A percentile compares a stretch with the other conserved stretches of the same genome.
Conservation (phyloP, 2,888 invertebrate species). For the Drepanosiphum platanoidis region DNA sequence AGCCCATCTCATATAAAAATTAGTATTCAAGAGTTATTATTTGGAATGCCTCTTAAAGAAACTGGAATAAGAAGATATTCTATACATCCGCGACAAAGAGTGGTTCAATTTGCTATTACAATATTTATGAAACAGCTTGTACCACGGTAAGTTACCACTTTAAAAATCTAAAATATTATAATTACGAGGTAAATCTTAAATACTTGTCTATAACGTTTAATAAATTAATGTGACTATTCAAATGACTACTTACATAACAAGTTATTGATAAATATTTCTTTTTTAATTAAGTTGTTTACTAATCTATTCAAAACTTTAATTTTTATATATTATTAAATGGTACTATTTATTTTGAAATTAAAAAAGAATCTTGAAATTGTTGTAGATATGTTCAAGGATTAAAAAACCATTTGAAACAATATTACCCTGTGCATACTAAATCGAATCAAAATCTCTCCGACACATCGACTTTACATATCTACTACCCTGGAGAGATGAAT, state of each 20-base stretch:
- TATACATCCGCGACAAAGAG: conserved; percentile 81
- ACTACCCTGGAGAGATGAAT: conserved; percentile 90
- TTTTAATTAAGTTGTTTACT: no score
- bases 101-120: conserved; percentile 90
- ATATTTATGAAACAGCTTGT: conserved; percentile 84
- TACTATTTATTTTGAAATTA: no score
- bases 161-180: conserved; percentile 4
- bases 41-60: conserved; percentile 90
- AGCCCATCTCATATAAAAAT: conserved; percentile 85
- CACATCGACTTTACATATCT: conserved; percentile 73
- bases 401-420: conserved; percentile 74
- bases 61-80: conserved; percentile 91
- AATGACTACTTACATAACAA: no score
- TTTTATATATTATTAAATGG: background rate
- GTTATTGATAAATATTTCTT: no score
- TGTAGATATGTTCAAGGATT: conserved; percentile 81
- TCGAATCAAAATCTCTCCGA: conserved; percentile 62
- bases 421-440: conserved; percentile 78
- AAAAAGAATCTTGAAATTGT: background rate
- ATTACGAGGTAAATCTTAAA: no score
- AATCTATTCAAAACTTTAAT: no score
- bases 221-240: no score
- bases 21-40: conserved; percentile 87
- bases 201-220: no score
- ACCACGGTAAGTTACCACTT: conserved; percentile 72